Evolutionary conservation across 1,140 invertebrate genomes (phyloP), one percentile per base, ranked within the genome.

Genomic region (Drosophila obscura): DNA sequence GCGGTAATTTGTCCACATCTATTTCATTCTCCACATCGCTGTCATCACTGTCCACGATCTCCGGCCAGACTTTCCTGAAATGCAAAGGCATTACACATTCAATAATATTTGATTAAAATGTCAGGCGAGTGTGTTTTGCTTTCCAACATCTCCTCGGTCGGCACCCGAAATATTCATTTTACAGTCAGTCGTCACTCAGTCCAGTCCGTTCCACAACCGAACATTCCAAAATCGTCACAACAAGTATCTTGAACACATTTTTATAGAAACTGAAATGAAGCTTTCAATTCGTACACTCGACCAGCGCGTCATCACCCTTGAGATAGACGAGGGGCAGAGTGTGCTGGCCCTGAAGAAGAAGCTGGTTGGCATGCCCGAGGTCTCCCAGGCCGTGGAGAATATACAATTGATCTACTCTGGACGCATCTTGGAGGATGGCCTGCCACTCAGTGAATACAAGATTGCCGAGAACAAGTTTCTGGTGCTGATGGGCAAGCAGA

Each of bases 1-100:
- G 93, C 73, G 91, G 87, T 39, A 92, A 60, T 83, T 92, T 92
- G 41, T 92, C 91, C 56, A 91, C 83, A 73, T 92, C 91, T 79
- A 92, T 88, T 62, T 92, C 88, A 53, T 87, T 90, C 49, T 92
- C 91, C 64, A 90, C 77, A 65, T 92, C 91, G 71, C 91, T 92
- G 78, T 92, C 91, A 65, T 92, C 91, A 67, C 91, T 92, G 58
- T 92, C 91, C 39, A 75, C 75, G 13, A 87, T 15, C 24, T 91
- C 90, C 77, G 75, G 87, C 90, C 90, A 91, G 65, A 72, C 61
- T 91, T 91, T 91, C 50, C 84, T 91, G 60, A 5, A 85, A 80
- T 26, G 61, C 16, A 45, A 66, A 56, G 52, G 51, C 64, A 79
- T 73, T 16, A 35, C 46, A 64, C 45, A 49, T 26, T 43, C 43